Evolutionary conservation across 92 coral and sea anemone genomes (phyloP).

Genomic region (Diadumene lineata): DNA sequence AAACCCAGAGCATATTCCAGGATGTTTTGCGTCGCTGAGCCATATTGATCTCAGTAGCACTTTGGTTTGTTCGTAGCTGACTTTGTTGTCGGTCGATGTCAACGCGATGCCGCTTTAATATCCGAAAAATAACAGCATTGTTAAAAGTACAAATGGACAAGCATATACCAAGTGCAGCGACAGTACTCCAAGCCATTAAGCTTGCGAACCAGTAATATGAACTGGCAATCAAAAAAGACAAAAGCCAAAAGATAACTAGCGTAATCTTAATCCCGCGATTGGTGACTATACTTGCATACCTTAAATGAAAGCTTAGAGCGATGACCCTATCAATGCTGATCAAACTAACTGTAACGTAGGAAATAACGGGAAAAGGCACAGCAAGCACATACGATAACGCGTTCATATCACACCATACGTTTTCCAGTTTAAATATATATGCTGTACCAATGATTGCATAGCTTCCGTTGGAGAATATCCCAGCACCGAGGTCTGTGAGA

Average conservation of each 20-base stretch:
- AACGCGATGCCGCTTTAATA: constrained; percentile 1
- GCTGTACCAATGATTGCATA: neutral
- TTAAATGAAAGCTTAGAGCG: neutral
- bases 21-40: constrained; percentile 7
- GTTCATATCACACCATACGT: neutral
- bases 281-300: neutral
- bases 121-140: constrained; percentile 4
- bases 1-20: constrained; percentile 7
- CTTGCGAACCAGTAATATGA: neutral
- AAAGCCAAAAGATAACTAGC: neutral
- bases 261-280: neutral
- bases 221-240: neutral
- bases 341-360: neutral
- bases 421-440: neutral
- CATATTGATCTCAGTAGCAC: neutral
- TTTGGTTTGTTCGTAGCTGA: constrained; percentile 1
- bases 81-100: neutral
- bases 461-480: neutral
- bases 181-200: neutral
- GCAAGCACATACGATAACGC: neutral
- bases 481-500: constrained; percentile 12
- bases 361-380: neutral
- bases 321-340: constrained; percentile 6
- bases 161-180: neutral
- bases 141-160: neutral